Conservation (phyloP, 2,113 vertebrate species). For the Tauraco erythrolophus region DNA sequence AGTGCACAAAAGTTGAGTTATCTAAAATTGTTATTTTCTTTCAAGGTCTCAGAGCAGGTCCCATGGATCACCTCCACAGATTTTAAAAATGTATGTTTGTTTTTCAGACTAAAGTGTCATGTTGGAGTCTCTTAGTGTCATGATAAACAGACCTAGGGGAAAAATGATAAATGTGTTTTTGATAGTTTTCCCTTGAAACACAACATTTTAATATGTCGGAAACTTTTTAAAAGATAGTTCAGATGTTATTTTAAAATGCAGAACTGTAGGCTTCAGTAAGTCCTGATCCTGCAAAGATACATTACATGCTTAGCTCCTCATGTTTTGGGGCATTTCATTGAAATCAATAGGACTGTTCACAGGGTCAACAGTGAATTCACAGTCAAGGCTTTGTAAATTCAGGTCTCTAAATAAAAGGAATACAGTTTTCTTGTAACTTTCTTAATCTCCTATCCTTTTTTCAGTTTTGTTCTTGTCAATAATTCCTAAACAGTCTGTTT, state of each 20-base stretch:
- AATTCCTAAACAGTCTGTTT: neutral
- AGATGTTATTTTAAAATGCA: neutral
- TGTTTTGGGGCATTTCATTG: neutral
- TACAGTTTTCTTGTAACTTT: neutral
- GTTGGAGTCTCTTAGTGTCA: neutral
- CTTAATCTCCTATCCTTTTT: neutral
- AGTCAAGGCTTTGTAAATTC: neutral
- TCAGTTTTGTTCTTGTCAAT: neutral
- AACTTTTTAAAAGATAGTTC: neutral
- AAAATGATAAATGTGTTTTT: rapidly evolving
- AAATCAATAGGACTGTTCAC: neutral
- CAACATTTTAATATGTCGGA: neutral
- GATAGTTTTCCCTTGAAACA: neutral
- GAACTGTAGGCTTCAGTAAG: neutral
- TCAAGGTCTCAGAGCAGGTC: neutral
- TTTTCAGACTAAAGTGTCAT: neutral
- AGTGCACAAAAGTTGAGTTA: neutral
- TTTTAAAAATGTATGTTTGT: neutral
- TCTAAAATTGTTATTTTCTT: neutral
- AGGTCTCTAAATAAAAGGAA: neutral
- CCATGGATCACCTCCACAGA: neutral
- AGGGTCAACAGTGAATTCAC: neutral
- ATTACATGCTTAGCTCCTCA: neutral
- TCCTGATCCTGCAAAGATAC: neutral
- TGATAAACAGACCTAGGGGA: neutral